These are phyloP conservation scores for Idaea aversata DNA, from an alignment of 2,888 invertebrate genomes.

Conservation along the genomic window DNA sequence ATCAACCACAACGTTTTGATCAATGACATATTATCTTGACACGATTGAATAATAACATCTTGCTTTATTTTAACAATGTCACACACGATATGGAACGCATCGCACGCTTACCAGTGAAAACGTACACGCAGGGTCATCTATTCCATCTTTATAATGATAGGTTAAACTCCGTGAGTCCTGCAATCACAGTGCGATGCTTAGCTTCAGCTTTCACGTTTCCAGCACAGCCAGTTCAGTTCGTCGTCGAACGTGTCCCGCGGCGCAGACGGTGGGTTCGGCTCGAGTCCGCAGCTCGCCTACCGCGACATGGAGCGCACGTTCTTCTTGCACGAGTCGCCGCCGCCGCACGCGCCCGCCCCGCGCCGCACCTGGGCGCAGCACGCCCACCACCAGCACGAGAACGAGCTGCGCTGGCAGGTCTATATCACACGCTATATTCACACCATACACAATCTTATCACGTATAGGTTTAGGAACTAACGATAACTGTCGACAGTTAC, in stretches of 20 bases:
- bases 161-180: not conserved
- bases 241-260: constrained; percentile 74
- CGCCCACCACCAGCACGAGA: constrained; percentile 66
- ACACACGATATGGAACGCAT: not conserved
- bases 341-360: constrained; percentile 78
- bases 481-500: not conserved
- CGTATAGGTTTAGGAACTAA: not conserved
- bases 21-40: too few species aligned
- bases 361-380: constrained; percentile 86
- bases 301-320: constrained; percentile 59
- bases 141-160: not conserved
- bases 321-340: constrained; percentile 85
- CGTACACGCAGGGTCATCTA: not conserved
- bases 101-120: not conserved
- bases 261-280: constrained; percentile 60
- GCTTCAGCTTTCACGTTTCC: constrained; percentile 39
- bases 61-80: not conserved
- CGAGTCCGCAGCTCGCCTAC: constrained; percentile 71
- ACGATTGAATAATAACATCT: not conserved
- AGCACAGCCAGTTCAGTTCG: constrained; percentile 79
- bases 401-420: constrained; percentile 78
- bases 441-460: too few species aligned
- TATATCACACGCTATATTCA: constrained; percentile 18
- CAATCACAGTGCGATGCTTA: constrained; percentile 32
- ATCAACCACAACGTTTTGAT: too few species aligned